Evolutionary conservation across 2,888 invertebrate genomes (phyloP), one percentile per base, ranked within the genome.

Genomic region (Dasypolia templi): DNA sequence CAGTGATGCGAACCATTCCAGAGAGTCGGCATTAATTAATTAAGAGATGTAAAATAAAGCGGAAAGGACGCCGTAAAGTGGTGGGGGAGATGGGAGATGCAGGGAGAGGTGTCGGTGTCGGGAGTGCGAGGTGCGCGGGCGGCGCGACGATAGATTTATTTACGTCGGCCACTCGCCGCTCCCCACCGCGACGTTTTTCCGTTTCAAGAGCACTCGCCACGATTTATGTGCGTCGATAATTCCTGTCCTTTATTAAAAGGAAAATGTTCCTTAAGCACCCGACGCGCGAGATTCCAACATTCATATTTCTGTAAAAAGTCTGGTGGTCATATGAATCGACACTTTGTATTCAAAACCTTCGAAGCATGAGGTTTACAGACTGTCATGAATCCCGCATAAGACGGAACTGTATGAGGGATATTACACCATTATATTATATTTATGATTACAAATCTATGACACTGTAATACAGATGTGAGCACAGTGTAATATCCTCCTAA

Each of bases 151-250:
- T 68, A 83, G 83, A 88, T 88, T 88, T 86, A 87, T 87, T 72
- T 67, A 68, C 72, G 69, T 75, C 79, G 75, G 65, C 26, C 22
- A 39, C 51, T 61, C 29, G 59, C 66, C 79, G 76, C 75, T 46
- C 29, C 44, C 35, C 39, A n/a, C 17, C 39, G 72, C 68, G 77
- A 51, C 73, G 55, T 78, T 86, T 82, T 81, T 73, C 76, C 68
- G 70, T 71, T 83, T 77, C 55, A 72, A 55, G 44, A 61, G 73
- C 67, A 62, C 46, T 59, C 39, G 26, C 56, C 63, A 61, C 65
- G 77, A 87, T 84, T 87, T 82, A 87, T 83, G 75, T 62, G 70
- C 61, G 94, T 89, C 97, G 63, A 82, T 84, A 81, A 83, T 83
- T 78, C 56, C 55, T 49, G 35, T 73, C 62, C 59, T 79, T 77